These are phyloP conservation scores for Sinosuthora webbiana DNA, from an alignment of 2,113 vertebrate genomes.

Conservation along the genomic window DNA sequence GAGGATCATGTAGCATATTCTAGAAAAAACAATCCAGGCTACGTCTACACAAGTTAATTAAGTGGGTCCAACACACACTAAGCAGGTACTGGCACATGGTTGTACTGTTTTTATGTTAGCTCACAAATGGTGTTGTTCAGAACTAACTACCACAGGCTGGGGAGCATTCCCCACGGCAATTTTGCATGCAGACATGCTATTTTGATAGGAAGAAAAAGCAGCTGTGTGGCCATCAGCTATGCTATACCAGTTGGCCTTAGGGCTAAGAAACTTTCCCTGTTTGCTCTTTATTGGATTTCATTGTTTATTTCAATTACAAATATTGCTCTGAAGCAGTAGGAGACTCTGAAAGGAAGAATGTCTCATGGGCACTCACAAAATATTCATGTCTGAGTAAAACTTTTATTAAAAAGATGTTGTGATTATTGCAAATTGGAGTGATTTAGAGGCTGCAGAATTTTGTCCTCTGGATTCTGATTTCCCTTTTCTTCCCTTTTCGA, in stretches of 20 bases:
- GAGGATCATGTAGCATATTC: neutral
- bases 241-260: neutral
- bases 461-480: neutral
- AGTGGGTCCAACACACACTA: neutral
- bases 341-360: neutral
- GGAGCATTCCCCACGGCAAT: neutral
- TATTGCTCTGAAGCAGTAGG: neutral
- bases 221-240: neutral
- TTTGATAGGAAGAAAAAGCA: neutral
- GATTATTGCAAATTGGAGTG: neutral
- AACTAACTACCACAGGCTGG: neutral
- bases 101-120: neutral
- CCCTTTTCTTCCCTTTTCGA: neutral
- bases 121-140: neutral
- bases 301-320: slow-evolving; percentile 9
- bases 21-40: neutral
- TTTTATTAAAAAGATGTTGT: neutral
- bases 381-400: neutral
- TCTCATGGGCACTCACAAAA: neutral
- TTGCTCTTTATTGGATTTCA: neutral
- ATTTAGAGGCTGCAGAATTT: neutral
- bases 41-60: neutral
- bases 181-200: neutral
- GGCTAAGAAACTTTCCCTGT: neutral
- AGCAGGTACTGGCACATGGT: neutral